Conservation (phyloP, 2,797 vertebrate genomes). For the Enteromius paludinosus region DNA sequence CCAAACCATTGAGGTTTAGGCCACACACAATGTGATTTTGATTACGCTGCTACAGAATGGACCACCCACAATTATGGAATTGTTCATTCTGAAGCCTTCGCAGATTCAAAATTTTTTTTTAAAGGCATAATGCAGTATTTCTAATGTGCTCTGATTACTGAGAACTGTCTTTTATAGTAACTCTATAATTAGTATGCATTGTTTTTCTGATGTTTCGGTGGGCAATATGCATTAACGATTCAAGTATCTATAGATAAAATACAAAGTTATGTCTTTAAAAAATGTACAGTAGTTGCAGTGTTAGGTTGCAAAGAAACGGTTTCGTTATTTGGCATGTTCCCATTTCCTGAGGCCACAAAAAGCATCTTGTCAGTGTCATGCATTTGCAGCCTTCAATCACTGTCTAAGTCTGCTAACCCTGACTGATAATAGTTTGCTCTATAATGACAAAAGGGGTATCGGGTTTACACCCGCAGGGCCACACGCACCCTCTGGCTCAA, state of each 20-base stretch:
- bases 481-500: conserved; percentile 55
- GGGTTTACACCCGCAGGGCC: conserved; percentile 32
- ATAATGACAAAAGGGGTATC: conserved; percentile 17
- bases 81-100: conserved; percentile 37
- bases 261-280: neutral
- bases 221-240: neutral
- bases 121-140: neutral
- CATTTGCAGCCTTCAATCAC: conserved; percentile 1
- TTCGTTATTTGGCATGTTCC: neutral
- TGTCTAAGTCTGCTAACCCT: neutral
- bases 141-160: neutral
- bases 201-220: neutral
- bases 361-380: neutral
- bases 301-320: neutral
- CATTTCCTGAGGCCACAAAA: neutral
- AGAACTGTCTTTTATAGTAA: neutral
- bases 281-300: neutral
- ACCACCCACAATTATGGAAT: conserved; percentile 71
- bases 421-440: neutral
- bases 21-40: conserved; percentile 74
- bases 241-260: neutral
- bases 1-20: conserved; percentile 66
- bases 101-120: neutral
- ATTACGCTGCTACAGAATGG: conserved; percentile 69
- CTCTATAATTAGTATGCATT: neutral